A percentile compares a stretch with the other conserved stretches of the same genome.
phyloP scores from a whole-genome alignment of 1,140 invertebrate genomes.

The Habropoda laboriosa region DNA sequence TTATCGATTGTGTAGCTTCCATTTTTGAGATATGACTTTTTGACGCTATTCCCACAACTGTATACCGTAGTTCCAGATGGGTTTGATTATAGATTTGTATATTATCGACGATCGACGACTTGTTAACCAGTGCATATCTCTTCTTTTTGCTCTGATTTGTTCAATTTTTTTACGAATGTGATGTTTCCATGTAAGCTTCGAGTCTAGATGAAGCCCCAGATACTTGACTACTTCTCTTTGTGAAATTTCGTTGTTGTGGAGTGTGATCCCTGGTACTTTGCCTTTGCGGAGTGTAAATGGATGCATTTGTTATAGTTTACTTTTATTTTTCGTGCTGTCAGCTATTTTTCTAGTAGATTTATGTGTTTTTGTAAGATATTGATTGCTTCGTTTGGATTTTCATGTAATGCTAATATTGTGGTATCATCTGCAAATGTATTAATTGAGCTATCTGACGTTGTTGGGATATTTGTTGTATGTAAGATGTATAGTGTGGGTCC shows the following conservation, averaged over 20 bases:
- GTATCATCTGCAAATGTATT: conserved; percentile 6
- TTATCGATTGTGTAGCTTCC: too few relatives aligned
- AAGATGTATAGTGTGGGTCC: neutral
- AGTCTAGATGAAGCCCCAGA: neutral
- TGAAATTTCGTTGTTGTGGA: neutral
- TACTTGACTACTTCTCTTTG: neutral
- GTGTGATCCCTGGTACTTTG: neutral
- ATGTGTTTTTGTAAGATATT: neutral
- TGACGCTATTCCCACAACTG: neutral
- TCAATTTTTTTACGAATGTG: too few relatives aligned
- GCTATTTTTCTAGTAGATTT: neutral
- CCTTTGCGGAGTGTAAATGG: neutral
- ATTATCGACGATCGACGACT: neutral
- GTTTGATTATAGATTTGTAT: neutral
- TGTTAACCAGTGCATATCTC: neutral
- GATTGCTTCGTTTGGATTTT: neutral
- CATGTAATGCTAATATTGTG: neutral
- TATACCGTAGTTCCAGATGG: neutral
- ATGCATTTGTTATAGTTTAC: neutral
- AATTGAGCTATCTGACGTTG: neutral
- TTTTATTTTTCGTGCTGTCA: neutral
- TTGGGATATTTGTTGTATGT: neutral
- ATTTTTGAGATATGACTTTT: too few relatives aligned
- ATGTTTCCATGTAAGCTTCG: too few relatives aligned
- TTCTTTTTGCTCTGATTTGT: too few relatives aligned